Evolutionary conservation across 2,113 vertebrate species (phyloP).

Genomic region (Mesitornis unicolor): DNA sequence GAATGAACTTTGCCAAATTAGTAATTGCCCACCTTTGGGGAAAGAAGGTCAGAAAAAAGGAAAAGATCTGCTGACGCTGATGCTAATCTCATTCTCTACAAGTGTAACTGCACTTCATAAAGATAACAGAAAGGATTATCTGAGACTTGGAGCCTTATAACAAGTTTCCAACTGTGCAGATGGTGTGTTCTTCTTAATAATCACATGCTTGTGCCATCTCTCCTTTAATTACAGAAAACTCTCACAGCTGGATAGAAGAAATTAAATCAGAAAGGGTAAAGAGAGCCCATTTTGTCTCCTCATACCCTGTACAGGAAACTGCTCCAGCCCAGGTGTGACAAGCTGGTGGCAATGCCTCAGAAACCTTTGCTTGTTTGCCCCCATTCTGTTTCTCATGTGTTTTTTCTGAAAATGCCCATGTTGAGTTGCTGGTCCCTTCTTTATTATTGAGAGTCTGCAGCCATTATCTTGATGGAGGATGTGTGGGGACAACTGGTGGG

Average conservation of each 20-base stretch:
- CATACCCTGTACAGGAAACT: not conserved
- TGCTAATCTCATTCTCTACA: not conserved
- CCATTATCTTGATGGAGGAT: not conserved
- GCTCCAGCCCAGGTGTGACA: not conserved
- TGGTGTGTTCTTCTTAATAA: constrained; percentile 21
- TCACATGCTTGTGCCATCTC: not conserved
- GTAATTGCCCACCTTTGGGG: not conserved
- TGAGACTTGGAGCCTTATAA: constrained; percentile 4
- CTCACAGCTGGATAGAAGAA: constrained; percentile 26
- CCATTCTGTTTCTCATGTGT: not conserved
- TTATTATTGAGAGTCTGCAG: not conserved
- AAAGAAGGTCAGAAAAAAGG: not conserved
- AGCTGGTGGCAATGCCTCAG: not conserved
- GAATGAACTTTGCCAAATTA: not conserved
- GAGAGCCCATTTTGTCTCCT: constrained; percentile 3
- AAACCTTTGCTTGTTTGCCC: not conserved
- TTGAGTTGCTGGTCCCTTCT: not conserved
- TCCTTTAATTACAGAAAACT: constrained; percentile 53
- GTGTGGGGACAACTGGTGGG: not conserved
- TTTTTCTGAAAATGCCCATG: not conserved
- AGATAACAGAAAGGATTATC: constrained; percentile 10
- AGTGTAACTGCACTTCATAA: not conserved
- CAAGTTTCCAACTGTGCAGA: constrained; percentile 48
- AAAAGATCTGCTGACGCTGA: not conserved
- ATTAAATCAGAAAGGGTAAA: constrained; percentile 26